These are phyloP conservation scores for Pristionchus mayeri DNA, from an alignment of 2,888 invertebrate species.

Conservation along the genomic window DNA sequence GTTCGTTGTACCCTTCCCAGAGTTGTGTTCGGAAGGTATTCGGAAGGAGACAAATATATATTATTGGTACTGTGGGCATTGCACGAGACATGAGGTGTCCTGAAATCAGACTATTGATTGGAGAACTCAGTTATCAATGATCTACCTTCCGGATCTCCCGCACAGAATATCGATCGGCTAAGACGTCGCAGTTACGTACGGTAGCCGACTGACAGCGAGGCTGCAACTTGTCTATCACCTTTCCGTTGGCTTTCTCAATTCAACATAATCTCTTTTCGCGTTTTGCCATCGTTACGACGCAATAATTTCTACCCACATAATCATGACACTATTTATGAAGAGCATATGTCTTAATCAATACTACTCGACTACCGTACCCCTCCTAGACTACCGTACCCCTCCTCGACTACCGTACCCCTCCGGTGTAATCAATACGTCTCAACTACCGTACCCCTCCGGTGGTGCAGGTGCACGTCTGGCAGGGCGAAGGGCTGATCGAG, in stretches of 20 bases:
- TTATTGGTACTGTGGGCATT: slow-evolving; percentile 43
- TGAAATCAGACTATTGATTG: neutral
- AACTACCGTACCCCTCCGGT: slow-evolving; percentile 58
- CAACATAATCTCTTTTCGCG: too few relatives aligned
- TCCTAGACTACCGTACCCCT: neutral
- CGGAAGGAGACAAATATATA: too few relatives aligned
- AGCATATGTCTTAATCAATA: too few relatives aligned
- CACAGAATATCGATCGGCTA: slow-evolving; percentile 62
- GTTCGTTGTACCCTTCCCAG: too few relatives aligned
- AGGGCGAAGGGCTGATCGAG: slow-evolving; percentile 33
- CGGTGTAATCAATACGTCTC: too few relatives aligned
- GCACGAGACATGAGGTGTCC: slow-evolving; percentile 48
- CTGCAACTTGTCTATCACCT: too few relatives aligned
- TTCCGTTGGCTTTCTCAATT: too few relatives aligned
- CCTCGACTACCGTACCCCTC: too few relatives aligned
- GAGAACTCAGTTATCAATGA: neutral
- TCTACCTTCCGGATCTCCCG: slow-evolving; percentile 58
- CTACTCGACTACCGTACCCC: neutral
- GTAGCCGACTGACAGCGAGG: slow-evolving; percentile 68
- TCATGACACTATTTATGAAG: too few relatives aligned
- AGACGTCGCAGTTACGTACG: slow-evolving; percentile 61
- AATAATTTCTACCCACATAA: too few relatives aligned
- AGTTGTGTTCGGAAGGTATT: too few relatives aligned
- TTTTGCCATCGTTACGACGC: too few relatives aligned
- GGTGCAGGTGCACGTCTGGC: slow-evolving; percentile 64